Percentiles rank a stretch among this genome's conserved stretches.
These are phyloP conservation scores for Leucophenga varia DNA, from an alignment of 1,140 invertebrate genomes.

Conservation along the genomic window DNA sequence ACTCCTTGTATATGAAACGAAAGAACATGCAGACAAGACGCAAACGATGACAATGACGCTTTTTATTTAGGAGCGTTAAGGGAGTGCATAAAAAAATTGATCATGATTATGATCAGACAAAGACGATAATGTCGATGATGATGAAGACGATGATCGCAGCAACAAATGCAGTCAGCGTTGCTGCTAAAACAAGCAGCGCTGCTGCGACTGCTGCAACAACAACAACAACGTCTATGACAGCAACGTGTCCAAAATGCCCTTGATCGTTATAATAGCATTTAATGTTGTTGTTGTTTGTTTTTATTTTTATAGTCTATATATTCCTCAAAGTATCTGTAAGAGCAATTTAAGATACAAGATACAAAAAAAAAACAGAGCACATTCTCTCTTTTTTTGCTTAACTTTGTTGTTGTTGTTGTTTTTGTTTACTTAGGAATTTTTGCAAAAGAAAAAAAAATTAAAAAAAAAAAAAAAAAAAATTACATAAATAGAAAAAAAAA, in stretches of 20 bases:
- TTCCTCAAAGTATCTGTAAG: too few relatives aligned
- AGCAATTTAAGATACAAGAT: too few relatives aligned
- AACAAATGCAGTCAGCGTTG: not conserved
- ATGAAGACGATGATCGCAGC: conserved; percentile 10
- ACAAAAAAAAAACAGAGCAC: conserved; percentile 24
- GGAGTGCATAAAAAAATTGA: conserved; percentile 2
- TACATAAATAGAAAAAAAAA: too few relatives aligned
- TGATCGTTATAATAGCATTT: conserved; percentile 35
- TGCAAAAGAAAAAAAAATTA: too few relatives aligned
- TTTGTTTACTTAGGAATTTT: conserved; percentile 39
- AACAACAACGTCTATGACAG: not conserved
- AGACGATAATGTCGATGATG: conserved; percentile 2
- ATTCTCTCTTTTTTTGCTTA: conserved; percentile 35
- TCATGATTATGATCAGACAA: not conserved
- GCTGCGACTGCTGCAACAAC: not conserved
- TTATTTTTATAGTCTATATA: too few relatives aligned
- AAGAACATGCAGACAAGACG: conserved; percentile 7
- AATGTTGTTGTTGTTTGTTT: too few relatives aligned
- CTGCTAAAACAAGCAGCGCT: too few relatives aligned
- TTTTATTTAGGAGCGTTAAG: conserved; percentile 36
- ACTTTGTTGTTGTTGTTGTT: conserved; percentile 29
- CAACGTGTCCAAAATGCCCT: conserved; percentile 46
- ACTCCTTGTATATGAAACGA: too few relatives aligned
- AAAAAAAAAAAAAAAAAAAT: too few relatives aligned
- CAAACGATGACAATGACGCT: not conserved